Base-by-base conservation (phyloP, 1,140 invertebrate genomes). In the Drosophila pseudoananassae region DNA sequence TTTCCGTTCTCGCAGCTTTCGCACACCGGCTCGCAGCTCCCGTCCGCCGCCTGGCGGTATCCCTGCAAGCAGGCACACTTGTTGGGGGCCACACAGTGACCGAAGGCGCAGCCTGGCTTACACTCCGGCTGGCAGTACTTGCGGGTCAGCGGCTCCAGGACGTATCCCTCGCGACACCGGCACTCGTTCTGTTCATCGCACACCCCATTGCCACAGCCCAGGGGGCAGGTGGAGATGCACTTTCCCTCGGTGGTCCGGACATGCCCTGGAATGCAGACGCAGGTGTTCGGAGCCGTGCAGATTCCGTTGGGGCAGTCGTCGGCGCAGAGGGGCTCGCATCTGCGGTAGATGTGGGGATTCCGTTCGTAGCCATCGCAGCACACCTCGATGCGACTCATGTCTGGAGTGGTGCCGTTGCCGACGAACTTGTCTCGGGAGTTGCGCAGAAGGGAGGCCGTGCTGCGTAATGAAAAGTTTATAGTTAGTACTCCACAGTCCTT, bases 291-390 rank as follows among this genome's bases (percentile, higher is more conserved):
- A 0, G 92, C 93, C 3, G 91, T 85, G 78, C 95, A 96, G 10
- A 92, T 91, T 0, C 93, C 93, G 75, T 95, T 94, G 2, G 93
- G 83, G 65, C 94, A 95, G 7, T 92, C 92, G 25, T 92, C 82
- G 1, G 71, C 85, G 72, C 94, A 95, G 4, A 93, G 91, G 0
- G 94, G 94, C 31, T 93, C 93, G 65, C 94, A 94, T 33, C 93
- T 90, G 9, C 77, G 89, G 73, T 83, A 93, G 65, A 93, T 94
- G 77, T 94, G 93, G 2, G 93, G 92, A 68, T 94, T 93, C 23
- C 93, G 92, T 64, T 93, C 92, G 78, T 95, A 96, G 4, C 94
- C 94, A 1, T 91, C 79, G 75, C 95, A 95, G 74, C 95, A 96
- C 0, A 92, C 91, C 40, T 93, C 91, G 55, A 95, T 94, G 36